Percentiles rank a stretch among this genome's conserved stretches.
Evolutionary conservation across 2,113 vertebrate genomes (phyloP).

Genomic region (Stigmatopora argus): DNA sequence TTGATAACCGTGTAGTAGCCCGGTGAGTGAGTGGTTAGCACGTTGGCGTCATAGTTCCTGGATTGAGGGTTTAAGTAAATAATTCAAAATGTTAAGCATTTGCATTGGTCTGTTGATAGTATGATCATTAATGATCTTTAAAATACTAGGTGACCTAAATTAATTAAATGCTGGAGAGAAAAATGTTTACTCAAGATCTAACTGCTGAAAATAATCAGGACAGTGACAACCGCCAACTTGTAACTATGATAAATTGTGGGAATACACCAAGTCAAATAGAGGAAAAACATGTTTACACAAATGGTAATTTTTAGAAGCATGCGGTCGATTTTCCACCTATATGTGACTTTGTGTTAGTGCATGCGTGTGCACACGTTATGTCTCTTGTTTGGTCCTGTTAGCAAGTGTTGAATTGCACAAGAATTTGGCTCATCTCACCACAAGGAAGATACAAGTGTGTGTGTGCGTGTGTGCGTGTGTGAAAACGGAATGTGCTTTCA

Average conservation of each 20-base stretch:
- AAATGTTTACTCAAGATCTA: not conserved
- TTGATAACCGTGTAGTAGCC: too few relatives aligned
- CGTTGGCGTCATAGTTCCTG: too few relatives aligned
- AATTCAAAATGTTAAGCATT: too few relatives aligned
- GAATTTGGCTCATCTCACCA: too few relatives aligned
- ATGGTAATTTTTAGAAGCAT: slow-evolving; percentile 4
- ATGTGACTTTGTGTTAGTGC: slow-evolving; percentile 10
- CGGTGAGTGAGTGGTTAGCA: too few relatives aligned
- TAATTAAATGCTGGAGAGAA: too few relatives aligned
- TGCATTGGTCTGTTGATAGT: too few relatives aligned
- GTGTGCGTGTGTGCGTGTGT: not conserved
- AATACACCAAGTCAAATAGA: not conserved
- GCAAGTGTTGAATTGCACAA: slow-evolving; percentile 1
- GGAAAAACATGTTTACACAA: slow-evolving; percentile 2
- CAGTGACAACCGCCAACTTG: not conserved
- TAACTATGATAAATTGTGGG: slow-evolving; percentile 1
- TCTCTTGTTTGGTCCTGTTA: slow-evolving; percentile 30
- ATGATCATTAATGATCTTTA: too few relatives aligned
- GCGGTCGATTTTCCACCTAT: slow-evolving; percentile 1
- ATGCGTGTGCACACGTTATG: slow-evolving; percentile 13
- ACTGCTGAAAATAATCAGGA: not conserved
- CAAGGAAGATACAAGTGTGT: not conserved
- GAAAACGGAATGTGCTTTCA: slow-evolving; percentile 18
- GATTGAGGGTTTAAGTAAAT: too few relatives aligned
- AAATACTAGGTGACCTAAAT: too few relatives aligned